Base-by-base conservation (phyloP, 2,888 invertebrate genomes). In the Cheilosia vulpina region DNA sequence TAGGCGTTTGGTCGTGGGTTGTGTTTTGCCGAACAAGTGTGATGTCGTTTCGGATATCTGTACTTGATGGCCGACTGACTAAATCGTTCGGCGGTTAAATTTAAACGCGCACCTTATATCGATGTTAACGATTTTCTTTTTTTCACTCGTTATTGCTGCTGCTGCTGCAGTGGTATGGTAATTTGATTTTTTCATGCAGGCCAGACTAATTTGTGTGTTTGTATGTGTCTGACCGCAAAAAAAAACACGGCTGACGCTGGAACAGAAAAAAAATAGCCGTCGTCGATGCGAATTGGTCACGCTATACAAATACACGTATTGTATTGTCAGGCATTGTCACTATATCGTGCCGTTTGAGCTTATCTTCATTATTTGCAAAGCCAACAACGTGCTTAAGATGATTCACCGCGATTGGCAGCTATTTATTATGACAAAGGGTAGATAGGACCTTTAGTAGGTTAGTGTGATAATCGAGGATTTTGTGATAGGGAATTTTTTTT, bases 261-360 rank as follows among this genome's bases (percentile, higher is more conserved):
- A 6, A 41, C 15, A 24, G 43, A 6, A 52, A 21, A 52, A 21
- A 17, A 65, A 55, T 66, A 62, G 55, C 55, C 21, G 45, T 79
- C 73, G 76, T 81, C 62, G 84, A 85, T 85, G 71, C 53, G 53
- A 72, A 80, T 76, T 85, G 71, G 84, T 85, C 84, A 85, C 81
- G 84, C 84, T 80, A 84, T 58, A 71, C 50, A 19, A 76, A 84
- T 58, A 71, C 50, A 19, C 17, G 4, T 47, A 2, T 38, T 11
- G 9, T 19, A 47, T 47, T 80, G 66, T 71, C 80, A 80, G 75
- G 38, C 38, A 13, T 38, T 38, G 38, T 38, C 13, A 13, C 27
- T 27, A 27, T 52, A 52, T 52, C 50, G 75, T 73, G 31, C 9
- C 62, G 55, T 62, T 71, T 75, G 50, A 50, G 62, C 65, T 84